Base-by-base conservation (phyloP, 2,888 invertebrate species). In the Prenolepis imparis region DNA sequence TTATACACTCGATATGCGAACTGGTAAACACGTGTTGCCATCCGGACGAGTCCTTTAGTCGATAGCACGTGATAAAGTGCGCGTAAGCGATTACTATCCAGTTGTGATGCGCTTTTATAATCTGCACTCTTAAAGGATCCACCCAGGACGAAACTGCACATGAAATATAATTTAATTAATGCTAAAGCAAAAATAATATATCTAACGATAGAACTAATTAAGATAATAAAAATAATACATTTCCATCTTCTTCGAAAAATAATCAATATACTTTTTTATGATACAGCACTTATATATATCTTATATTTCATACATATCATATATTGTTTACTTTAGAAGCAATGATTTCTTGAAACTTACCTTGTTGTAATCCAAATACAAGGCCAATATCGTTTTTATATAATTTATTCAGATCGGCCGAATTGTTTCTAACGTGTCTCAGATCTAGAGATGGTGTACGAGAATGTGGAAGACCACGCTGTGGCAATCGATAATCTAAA, bases 1-100 rank as follows among this genome's bases (percentile, higher is more conserved):
- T 98, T 15, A 97, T 96, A 3, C 97, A 96, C 91, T 98, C 98
- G 93, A 99, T 98, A 87, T 98, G 97, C 0, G 98, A 98, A 87
- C 99, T 98, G 80, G 98, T 98, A 95, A 99, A 99, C 12, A 98
- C 97, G 92, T 98, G 97, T 93, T 98, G 98, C 99, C 99, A 99
- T 8, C 99, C 99, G 89, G 98, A 98, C 0, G 98, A 98, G 95
- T 99, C 99, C 95, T 99, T 99, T 93, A 99, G 96, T 93, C 99
- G 92, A 95, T 98, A 99, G 93, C 99, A 98, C 84, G 98, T 98
- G 32, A 99, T 98, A 95, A 98, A 99, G 95, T 99, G 98, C 82
- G 98, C 97, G 95, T 99, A 99, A 0, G 99, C 99, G 32, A 99
- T 98, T 32, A 98, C 98, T 87, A 99, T 98, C 98, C 99, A 99